Conservation (phyloP, 2,113 vertebrate genomes). For the Chitala chitala region DNA sequence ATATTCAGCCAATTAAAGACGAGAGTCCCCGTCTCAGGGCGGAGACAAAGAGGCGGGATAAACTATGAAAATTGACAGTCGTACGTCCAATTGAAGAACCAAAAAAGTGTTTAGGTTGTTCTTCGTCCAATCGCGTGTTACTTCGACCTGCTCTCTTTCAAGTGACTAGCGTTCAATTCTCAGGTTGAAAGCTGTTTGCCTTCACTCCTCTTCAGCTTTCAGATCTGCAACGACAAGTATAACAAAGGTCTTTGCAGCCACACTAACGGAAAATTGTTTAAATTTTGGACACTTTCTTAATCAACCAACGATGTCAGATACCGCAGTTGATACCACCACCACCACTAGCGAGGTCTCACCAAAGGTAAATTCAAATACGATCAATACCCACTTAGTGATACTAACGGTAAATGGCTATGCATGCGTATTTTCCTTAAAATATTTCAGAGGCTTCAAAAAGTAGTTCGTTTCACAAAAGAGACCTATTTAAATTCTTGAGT, state of each 20-base stretch:
- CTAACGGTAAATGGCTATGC: neutral
- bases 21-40: neutral
- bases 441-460: too few species aligned
- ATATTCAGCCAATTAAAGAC: conserved; percentile 45
- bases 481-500: too few species aligned
- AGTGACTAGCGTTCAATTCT: conserved; percentile 42
- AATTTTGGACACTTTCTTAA: conserved; percentile 23
- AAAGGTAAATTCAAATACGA: conserved; percentile 54
- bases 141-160: conserved; percentile 23
- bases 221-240: conserved; percentile 17
- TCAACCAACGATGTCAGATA: conserved; percentile 65
- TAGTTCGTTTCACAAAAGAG: too few species aligned
- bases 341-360: conserved; percentile 61
- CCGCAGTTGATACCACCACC: conserved; percentile 64
- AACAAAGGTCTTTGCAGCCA: conserved; percentile 13
- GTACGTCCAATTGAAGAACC: conserved; percentile 32
- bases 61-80: conserved; percentile 18
- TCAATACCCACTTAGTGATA: neutral
- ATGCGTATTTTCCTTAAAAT: too few species aligned
- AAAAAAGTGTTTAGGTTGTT: conserved; percentile 40
- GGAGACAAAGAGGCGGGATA: conserved; percentile 32
- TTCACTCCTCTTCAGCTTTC: conserved; percentile 57
- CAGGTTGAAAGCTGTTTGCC: conserved; percentile 37
- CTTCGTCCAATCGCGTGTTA: conserved; percentile 11
- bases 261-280: conserved; percentile 23